Conservation (phyloP, 2,113 vertebrate genomes). For the Lagopus leucura region DNA sequence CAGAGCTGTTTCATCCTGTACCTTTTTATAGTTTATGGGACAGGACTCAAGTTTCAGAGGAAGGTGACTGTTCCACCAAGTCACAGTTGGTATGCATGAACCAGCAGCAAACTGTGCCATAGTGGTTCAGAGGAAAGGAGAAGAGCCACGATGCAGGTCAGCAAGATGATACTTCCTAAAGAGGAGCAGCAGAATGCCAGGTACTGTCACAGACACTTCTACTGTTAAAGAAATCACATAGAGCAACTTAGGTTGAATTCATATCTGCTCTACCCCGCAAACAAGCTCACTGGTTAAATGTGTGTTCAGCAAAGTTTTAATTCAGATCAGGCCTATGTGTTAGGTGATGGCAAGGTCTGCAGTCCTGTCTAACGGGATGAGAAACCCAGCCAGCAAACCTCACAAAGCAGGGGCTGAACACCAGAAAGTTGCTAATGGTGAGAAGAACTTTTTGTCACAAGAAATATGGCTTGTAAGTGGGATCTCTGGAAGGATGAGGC, state of each 20-base stretch:
- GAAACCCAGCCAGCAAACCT: not conserved
- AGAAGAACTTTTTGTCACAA: not conserved
- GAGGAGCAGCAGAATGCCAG: not conserved
- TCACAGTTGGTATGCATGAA: accelerated
- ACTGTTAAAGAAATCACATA: not conserved
- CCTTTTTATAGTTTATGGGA: not conserved
- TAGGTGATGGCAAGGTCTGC: not conserved
- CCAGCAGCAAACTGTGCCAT: not conserved
- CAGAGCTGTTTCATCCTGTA: not conserved
- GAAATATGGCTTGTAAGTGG: not conserved
- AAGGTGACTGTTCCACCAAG: not conserved
- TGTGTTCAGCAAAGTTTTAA: not conserved
- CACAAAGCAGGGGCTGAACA: not conserved
- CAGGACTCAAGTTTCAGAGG: not conserved
- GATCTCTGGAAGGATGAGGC: not conserved
- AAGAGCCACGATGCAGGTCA: not conserved
- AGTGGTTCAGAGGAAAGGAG: not conserved
- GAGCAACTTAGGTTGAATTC: not conserved
- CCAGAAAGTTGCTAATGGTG: not conserved
- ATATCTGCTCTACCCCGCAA: not conserved
- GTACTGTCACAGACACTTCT: not conserved
- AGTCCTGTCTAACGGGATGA: not conserved
- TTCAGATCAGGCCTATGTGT: not conserved
- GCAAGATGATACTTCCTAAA: not conserved
- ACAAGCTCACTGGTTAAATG: not conserved